Percentiles rank a stretch among this genome's conserved stretches.
Conservation (phyloP, 2,888 invertebrate genomes). For the Drosophila anomalata region DNA sequence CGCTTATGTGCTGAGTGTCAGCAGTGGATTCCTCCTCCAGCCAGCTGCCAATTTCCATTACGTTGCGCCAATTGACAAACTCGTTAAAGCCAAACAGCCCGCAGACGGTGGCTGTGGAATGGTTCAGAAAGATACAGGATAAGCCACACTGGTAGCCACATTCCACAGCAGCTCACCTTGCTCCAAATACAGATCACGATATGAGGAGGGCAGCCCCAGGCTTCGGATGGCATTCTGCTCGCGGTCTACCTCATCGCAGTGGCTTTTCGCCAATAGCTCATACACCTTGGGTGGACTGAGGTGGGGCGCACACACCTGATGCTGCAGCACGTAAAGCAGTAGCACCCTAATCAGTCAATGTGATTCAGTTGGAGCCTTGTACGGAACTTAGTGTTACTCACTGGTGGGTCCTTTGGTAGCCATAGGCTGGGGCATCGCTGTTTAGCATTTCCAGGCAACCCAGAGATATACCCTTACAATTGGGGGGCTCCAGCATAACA, state of each 20-base stretch:
- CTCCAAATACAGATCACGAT: slow-evolving; percentile 81
- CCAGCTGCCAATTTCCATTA: slow-evolving; percentile 72
- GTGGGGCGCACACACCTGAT: slow-evolving; percentile 72
- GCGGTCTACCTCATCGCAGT: slow-evolving; percentile 74
- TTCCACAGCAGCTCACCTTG: slow-evolving; percentile 68
- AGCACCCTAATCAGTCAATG: slow-evolving; percentile 60
- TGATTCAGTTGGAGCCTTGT: background rate
- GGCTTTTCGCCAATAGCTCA: slow-evolving; percentile 62
- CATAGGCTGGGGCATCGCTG: slow-evolving; percentile 70
- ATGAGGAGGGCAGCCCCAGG: slow-evolving; percentile 71
- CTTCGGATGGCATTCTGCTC: slow-evolving; percentile 78
- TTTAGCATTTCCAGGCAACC: slow-evolving; percentile 72
- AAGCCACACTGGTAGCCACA: background rate
- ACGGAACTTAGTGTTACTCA: slow-evolving; percentile 50
- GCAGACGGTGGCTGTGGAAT: slow-evolving; percentile 71
- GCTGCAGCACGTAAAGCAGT: slow-evolving; percentile 77
- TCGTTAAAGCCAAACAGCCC: slow-evolving; percentile 78
- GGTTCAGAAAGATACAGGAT: slow-evolving; percentile 4
- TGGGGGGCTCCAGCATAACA: slow-evolving; percentile 45
- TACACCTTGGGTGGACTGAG: slow-evolving; percentile 65
- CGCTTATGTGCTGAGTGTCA: slow-evolving; percentile 64
- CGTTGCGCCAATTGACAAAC: slow-evolving; percentile 79
- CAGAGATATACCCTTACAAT: slow-evolving; percentile 59
- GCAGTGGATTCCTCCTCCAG: slow-evolving; percentile 26
- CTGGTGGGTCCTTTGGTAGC: slow-evolving; percentile 82